These are phyloP conservation scores for Schizopygopsis pylzovi DNA, from an alignment of 2,797 vertebrate genomes.

Conservation along the genomic window DNA sequence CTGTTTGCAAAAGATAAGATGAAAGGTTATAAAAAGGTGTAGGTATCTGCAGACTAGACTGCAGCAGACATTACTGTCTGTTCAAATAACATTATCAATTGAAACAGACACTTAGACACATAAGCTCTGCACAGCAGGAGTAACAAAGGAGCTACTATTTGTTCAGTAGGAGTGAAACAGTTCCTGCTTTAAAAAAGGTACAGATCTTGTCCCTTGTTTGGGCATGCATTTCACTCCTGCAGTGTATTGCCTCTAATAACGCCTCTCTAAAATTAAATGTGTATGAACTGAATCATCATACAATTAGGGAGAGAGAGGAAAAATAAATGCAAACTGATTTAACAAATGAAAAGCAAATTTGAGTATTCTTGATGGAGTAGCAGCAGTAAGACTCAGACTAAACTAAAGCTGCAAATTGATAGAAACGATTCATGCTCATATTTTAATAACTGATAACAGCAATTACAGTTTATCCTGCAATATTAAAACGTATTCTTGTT, in stretches of 20 bases:
- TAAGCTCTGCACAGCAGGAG: constrained; percentile 7
- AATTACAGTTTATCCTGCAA: background rate
- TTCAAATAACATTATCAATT: constrained; percentile 30
- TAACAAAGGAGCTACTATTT: constrained; percentile 18
- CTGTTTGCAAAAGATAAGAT: constrained; percentile 38
- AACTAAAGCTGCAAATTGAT: background rate
- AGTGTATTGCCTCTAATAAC: background rate
- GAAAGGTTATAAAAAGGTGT: constrained; percentile 28
- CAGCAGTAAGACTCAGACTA: background rate
- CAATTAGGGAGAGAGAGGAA: background rate
- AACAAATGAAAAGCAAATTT: background rate
- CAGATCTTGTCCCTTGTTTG: background rate
- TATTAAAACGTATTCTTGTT: background rate
- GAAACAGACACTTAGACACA: constrained; percentile 28
- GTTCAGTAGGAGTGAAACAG: constrained; percentile 5
- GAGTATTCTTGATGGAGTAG: background rate
- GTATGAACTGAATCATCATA: background rate
- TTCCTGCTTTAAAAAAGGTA: constrained; percentile 5
- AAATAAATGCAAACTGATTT: background rate
- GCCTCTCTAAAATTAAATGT: background rate
- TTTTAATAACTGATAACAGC: background rate
- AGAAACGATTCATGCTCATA: background rate
- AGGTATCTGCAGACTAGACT: background rate
- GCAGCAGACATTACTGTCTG: constrained; percentile 15
- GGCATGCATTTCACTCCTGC: background rate